Conservation (phyloP, 2,888 invertebrate genomes). For the Ctenicera cuprea region DNA sequence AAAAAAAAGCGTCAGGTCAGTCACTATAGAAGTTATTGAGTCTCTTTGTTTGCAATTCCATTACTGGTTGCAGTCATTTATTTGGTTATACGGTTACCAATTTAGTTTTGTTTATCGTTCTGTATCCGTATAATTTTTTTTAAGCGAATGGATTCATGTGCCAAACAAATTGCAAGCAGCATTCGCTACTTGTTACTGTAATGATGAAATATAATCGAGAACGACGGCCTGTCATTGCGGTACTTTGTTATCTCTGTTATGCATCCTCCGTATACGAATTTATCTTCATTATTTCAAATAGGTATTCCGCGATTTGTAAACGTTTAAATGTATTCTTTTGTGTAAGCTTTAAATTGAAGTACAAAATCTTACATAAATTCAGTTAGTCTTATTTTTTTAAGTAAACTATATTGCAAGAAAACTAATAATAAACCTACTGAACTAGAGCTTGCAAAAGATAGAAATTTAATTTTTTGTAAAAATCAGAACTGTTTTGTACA, state of each 20-base stretch:
- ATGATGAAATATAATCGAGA: conserved; percentile 28
- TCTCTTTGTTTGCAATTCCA: no score
- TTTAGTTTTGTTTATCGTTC: conserved; percentile 13
- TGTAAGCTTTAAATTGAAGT: conserved; percentile 9
- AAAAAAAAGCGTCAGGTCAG: no score
- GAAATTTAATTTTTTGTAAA: no score
- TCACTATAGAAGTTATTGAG: no score
- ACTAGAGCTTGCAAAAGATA: no score
- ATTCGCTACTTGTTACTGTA: conserved; percentile 27
- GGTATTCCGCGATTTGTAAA: not conserved
- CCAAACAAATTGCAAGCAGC: conserved; percentile 36
- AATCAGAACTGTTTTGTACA: no score
- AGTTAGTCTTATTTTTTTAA: no score
- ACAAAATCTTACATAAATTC: no score
- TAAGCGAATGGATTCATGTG: not conserved
- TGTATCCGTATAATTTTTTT: conserved; percentile 4
- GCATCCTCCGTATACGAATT: conserved; percentile 1
- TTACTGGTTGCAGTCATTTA: not conserved
- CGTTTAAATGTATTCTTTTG: not conserved
- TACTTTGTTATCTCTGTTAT: conserved; percentile 10
- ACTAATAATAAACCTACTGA: no score
- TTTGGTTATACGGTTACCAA: not conserved
- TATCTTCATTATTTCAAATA: conserved; percentile 27
- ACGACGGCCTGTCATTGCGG: conserved; percentile 11
- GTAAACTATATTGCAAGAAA: no score